Evolutionary conservation across 1,140 invertebrate genomes (phyloP), one percentile per base, ranked within the genome.

Genomic region (Philopotamus ludificatus): DNA sequence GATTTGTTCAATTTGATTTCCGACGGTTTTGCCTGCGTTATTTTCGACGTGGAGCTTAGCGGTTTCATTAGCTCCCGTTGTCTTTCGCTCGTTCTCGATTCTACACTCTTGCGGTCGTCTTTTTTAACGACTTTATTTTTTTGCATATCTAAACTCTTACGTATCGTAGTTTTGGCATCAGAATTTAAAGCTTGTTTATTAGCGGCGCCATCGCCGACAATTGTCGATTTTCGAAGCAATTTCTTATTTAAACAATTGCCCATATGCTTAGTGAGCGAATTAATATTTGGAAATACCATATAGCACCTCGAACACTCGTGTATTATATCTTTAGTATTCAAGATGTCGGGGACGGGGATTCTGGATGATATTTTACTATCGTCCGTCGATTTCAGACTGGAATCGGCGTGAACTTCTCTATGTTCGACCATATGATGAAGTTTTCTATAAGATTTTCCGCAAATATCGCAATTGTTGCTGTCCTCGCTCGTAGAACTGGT

Each of bases 241-340:
- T 79, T 81, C 69, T 80, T 81, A 61, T 73, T 72, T 57, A 74
- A 72, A 67, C 79, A 81, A 66, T 75, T 75, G 12, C 75, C 65
- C 15, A 72, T 73, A 53, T 81, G 79, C 64, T 80, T 81, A 51
- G 74, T 80, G 8, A 81, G 69, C 8, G 79, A 79, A 70, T 79
- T 79, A 59, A 79, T 78, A 71, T 81, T 81, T 3, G 79, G 79
- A 65, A 81, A 81, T 0, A 81, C 79, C 79, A 80, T 81, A 62
- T 81, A 81, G 63, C 79, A 81, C 20, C 78, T 73, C 3, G 79
- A 74, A 70, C 79, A 81, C 71, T 81, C 79, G 58, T 81, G 79
- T 65, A 81, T 81, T 34, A 81, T 81, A 61, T 81, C 79, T 71
- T 74, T 79, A 16, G 79, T 77, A 3, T 76, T 79, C 3, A 80